Evolutionary conservation across 1,140 invertebrate species (phyloP), one percentile per base, ranked within the genome.

Genomic region (Atta texana): DNA sequence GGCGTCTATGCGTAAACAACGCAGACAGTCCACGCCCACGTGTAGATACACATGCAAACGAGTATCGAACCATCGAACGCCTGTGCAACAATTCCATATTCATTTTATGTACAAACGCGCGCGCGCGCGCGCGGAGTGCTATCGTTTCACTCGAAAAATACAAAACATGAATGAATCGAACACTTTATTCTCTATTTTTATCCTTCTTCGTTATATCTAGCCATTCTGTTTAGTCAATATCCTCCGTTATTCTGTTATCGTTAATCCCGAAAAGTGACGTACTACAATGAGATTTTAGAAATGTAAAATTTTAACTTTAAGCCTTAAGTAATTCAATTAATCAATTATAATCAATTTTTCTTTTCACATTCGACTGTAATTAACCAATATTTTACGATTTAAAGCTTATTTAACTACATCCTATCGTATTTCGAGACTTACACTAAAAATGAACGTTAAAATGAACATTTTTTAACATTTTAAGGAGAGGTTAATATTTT

Each of bases 1-100:
- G 10, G 6, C 53, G 31, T 44, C 24, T 61, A n/a, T 4, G 78
- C 80, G 24, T 84, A 84, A 84, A 84, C 66, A 81, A 81, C 34
- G n/a, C n/a, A n/a, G 66, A 3, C 21, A 6, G 18, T 59, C 53
- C 24, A 49, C 69, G 78, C 39, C 68, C 68, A 59, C 68, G 68
- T 57, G 31, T 34, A 61, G 24, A 55, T n/a, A n/a, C 49, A 63
- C 21, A 44, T 21, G 63, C 44, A 55, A 68, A 80, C 63, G 44
- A 80, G 63, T 80, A 51, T 53, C 57, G 16, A 18, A 34, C 44
- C 69, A 51, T 53, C 57, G 10, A 18, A 34, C 44, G 14, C 14
- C 16, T n/a, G 2, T 16, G 14, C 3, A 49, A 34, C 44, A 7
- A 55, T 53, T 10, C 28, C 28, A n/a, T 10, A 18, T 66, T 7